Conservation (phyloP, 1,140 invertebrate species). For the Episyrphus balteatus region DNA sequence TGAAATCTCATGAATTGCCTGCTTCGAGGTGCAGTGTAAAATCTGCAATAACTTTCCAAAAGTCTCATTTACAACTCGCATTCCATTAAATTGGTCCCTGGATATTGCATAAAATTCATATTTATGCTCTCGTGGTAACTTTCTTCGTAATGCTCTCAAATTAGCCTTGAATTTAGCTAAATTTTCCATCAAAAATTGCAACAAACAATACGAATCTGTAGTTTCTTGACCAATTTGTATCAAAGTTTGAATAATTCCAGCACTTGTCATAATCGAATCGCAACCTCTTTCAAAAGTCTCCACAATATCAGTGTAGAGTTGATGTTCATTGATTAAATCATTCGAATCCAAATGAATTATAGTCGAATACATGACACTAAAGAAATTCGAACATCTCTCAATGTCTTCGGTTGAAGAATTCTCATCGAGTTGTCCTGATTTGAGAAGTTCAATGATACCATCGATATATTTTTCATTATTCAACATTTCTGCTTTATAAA, state of each 20-base stretch:
- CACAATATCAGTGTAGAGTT: conserved; percentile 33
- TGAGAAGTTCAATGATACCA: conserved; percentile 75
- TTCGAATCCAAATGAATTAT: conserved; percentile 47
- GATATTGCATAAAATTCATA: conserved; percentile 43
- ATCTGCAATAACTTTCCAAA: conserved; percentile 47
- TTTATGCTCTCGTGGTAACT: conserved; percentile 44
- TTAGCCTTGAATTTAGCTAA: conserved; percentile 67
- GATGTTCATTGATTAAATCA: conserved; percentile 39
- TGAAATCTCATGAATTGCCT: conserved; percentile 41
- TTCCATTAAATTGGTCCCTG: conserved; percentile 47
- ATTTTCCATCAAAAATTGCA: conserved; percentile 63
- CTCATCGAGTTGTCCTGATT: conserved; percentile 83
- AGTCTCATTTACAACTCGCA: conserved; percentile 45
- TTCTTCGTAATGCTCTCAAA: conserved; percentile 63
- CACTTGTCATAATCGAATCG: conserved; percentile 59
- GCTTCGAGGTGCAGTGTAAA: conserved; percentile 48
- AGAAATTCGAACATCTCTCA: conserved; percentile 76
- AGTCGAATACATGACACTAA: conserved; percentile 67
- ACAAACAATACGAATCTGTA: conserved; percentile 54
- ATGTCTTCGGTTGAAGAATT: conserved; percentile 75
- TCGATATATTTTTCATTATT: conserved; percentile 85
- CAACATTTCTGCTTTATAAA: conserved; percentile 75
- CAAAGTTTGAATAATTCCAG: conserved; percentile 49
- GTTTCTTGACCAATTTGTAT: conserved; percentile 45
- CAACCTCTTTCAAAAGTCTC: conserved; percentile 45